Evolutionary conservation across 2,797 vertebrate species (phyloP).

Genomic region (Tapirus indicus): DNA sequence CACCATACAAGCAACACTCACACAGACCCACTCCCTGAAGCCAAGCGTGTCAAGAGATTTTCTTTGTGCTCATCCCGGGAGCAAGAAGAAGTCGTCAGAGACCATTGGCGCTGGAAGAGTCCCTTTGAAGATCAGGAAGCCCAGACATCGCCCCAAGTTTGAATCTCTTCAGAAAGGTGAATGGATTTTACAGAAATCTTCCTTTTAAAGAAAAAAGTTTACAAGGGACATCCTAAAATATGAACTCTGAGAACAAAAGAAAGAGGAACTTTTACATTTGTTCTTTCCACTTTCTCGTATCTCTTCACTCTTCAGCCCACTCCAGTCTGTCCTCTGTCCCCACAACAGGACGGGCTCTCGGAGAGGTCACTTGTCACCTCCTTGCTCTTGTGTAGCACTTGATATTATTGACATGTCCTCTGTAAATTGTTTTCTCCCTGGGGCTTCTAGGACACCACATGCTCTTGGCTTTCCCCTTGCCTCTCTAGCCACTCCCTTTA

Average conservation of each 20-base stretch:
- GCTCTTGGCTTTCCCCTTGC: neutral
- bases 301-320: neutral
- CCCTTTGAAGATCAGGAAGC: neutral
- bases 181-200: neutral
- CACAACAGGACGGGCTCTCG: neutral
- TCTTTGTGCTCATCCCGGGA: neutral
- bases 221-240: neutral
- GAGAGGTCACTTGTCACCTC: neutral
- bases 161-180: neutral
- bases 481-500: neutral
- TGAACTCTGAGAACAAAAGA: neutral
- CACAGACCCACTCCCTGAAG: neutral
- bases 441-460: neutral
- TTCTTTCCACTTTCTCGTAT: neutral
- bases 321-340: neutral
- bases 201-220: neutral
- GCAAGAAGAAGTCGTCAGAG: neutral
- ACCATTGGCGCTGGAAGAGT: fast-evolving
- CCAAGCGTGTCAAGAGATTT: neutral
- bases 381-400: neutral
- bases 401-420: neutral
- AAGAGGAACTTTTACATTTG: neutral
- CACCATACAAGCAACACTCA: neutral
- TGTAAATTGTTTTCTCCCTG: neutral
- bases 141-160: neutral